These are phyloP conservation scores for Pygmarrhopalites habei DNA, from an alignment of 1,140 invertebrate species.

Conservation along the genomic window DNA sequence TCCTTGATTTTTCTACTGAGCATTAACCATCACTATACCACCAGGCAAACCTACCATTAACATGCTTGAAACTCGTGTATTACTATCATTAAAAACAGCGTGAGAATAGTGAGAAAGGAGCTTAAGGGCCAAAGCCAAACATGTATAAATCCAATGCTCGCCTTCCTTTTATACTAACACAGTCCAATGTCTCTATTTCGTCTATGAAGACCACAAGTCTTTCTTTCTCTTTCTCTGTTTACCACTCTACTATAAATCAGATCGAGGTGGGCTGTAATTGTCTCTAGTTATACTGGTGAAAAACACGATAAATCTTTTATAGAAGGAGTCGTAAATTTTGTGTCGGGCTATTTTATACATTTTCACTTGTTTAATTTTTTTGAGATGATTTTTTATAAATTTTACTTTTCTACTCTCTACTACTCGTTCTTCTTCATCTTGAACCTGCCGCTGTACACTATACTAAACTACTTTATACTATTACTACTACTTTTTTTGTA, in stretches of 20 bases:
- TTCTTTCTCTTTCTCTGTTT: too few species aligned
- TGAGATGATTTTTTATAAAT: too few species aligned
- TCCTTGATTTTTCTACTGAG: slow-evolving; percentile 20
- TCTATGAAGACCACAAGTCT: background rate
- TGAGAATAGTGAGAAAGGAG: too few species aligned
- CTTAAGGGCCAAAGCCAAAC: slow-evolving; percentile 13
- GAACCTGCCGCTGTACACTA: too few species aligned
- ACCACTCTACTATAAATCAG: slow-evolving; percentile 5
- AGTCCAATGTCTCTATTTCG: slow-evolving; percentile 1
- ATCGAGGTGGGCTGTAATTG: slow-evolving; percentile 15
- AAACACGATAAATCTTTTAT: slow-evolving; percentile 10
- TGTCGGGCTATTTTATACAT: background rate
- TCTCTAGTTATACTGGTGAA: slow-evolving; percentile 9
- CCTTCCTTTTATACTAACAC: background rate
- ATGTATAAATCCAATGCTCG: background rate
- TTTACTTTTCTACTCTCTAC: too few species aligned
- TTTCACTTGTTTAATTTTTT: too few species aligned
- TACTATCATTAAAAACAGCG: slow-evolving; percentile 34
- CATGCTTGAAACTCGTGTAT: slow-evolving; percentile 28
- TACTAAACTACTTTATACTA: too few species aligned
- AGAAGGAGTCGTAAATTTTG: slow-evolving; percentile 3
- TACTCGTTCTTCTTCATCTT: too few species aligned
- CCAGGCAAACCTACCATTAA: slow-evolving; percentile 31
- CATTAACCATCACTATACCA: too few species aligned
- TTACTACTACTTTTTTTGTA: too few species aligned